Evolutionary conservation across 2,113 vertebrate species (phyloP), one percentile per base, ranked within the genome.

Genomic region (Elephantulus edwardii): DNA sequence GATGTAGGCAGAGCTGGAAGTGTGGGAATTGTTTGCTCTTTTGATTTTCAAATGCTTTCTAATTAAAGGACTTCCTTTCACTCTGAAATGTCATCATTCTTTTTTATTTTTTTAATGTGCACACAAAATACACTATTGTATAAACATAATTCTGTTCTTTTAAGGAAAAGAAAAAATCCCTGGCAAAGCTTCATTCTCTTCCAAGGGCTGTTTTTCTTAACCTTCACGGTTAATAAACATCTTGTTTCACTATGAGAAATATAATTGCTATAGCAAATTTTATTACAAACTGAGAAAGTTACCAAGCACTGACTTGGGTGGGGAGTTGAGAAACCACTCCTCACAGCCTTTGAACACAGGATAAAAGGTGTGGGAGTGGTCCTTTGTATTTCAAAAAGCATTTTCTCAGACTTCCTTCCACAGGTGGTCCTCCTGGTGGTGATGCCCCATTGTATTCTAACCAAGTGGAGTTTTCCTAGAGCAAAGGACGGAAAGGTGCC

Each of bases 31-130:
- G 70, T 30, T 60, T 82, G 72, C 74, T 28, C 14, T n/a, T 86
- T 83, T 79, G 76, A 88, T 8, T 48, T 42, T 28, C 81, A 83
- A 87, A 64, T 54, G 83, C 62, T 68, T 90, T 88, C 84, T 74
- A 74, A 92, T 92, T 75, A 91, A 92, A 93, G 83, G 48, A 83
- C 83, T 88, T 90, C 70, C 79, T 75, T 83, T 88, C 48, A 35
- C 87, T 50, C 83, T 71, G 83, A 46, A 79, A 88, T 50, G 56
- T 83, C 58, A 50, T 91, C 76, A 28, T 66, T 88, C 52, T 70
- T 84, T 75, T 71, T 74, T 44, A 20, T 77, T 30, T 60, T 58
- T 60, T 60, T 82, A 90, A 62, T 40, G 84, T 78, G 76, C 71
- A 13, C 2, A 33, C 72, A 86, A 86, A 92, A 78, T 33, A 62